Evolutionary conservation across 2,888 invertebrate species (phyloP).

Genomic region (Andrena haemorrhoa): DNA sequence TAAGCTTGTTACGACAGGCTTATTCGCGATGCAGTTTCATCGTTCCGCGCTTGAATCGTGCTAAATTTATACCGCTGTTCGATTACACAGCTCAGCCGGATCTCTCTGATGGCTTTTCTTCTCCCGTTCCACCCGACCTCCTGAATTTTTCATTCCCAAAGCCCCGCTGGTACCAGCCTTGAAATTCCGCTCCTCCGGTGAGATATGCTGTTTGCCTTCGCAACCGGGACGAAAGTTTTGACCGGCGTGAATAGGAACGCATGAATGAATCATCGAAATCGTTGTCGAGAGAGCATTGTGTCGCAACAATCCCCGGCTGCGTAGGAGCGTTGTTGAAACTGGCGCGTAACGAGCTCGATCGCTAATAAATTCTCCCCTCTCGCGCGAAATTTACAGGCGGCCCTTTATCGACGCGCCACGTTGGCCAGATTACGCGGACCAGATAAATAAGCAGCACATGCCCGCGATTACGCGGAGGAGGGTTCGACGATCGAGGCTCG

Average conservation of each 20-base stretch:
- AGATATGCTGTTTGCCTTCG: background rate
- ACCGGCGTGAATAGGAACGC: too few species aligned
- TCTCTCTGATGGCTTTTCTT: background rate
- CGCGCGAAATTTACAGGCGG: background rate
- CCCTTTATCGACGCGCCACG: background rate
- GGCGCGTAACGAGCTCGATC: background rate
- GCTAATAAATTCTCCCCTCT: too few species aligned
- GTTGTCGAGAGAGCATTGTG: too few species aligned
- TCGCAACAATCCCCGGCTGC: too few species aligned
- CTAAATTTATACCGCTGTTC: conserved; percentile 28
- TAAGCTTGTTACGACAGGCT: conserved; percentile 22
- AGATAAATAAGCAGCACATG: background rate
- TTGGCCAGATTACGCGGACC: background rate
- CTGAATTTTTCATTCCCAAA: background rate
- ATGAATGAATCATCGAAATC: too few species aligned
- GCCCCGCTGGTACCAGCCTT: background rate
- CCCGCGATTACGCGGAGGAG: background rate
- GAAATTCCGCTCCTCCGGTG: background rate
- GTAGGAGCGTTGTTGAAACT: background rate
- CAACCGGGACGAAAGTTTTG: too few species aligned
- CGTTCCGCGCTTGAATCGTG: background rate
- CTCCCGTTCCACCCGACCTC: background rate
- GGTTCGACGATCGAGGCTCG: background rate
- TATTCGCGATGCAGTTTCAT: background rate
- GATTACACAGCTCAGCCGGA: background rate